Evolutionary conservation across 2,888 invertebrate species (phyloP).

Genomic region (Horisme vitalbata): DNA sequence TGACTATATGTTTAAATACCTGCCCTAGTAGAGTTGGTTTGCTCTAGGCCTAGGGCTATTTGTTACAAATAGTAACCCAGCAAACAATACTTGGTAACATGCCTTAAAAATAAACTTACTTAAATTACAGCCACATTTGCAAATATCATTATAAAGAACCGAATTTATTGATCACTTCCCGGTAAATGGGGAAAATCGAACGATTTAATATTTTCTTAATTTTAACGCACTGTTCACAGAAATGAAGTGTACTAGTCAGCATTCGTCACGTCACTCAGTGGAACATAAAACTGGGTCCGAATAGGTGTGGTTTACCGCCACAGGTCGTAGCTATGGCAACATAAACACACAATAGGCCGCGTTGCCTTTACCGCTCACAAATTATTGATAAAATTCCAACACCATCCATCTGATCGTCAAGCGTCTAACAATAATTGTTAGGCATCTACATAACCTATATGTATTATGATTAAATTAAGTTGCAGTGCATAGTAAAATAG

Average conservation of each 20-base stretch:
- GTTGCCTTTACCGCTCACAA: slow-evolving; percentile 45
- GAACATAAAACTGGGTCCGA: slow-evolving; percentile 56
- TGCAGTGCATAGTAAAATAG: slow-evolving; percentile 3
- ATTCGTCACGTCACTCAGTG: slow-evolving; percentile 41
- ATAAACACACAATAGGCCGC: slow-evolving; percentile 61
- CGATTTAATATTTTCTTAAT: neutral
- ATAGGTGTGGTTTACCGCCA: slow-evolving; percentile 70
- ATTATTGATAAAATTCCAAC: slow-evolving; percentile 73
- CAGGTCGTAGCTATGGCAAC: slow-evolving; percentile 60
- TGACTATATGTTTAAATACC: too few relatives aligned
- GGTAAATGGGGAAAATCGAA: too few relatives aligned
- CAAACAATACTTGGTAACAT: too few relatives aligned
- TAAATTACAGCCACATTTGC: too few relatives aligned
- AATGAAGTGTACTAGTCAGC: slow-evolving; percentile 23
- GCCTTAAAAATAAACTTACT: too few relatives aligned
- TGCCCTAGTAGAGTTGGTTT: too few relatives aligned
- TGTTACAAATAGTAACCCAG: too few relatives aligned
- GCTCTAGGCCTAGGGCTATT: too few relatives aligned
- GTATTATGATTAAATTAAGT: neutral
- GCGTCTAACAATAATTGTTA: slow-evolving; percentile 3
- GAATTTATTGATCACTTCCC: too few relatives aligned
- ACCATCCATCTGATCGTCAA: slow-evolving; percentile 33
- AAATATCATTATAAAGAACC: too few relatives aligned
- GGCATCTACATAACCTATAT: neutral
- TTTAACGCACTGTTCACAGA: slow-evolving; percentile 6